These are phyloP conservation scores for Phalloptychus januarius DNA, from an alignment of 2,797 vertebrate species.

Conservation along the genomic window DNA sequence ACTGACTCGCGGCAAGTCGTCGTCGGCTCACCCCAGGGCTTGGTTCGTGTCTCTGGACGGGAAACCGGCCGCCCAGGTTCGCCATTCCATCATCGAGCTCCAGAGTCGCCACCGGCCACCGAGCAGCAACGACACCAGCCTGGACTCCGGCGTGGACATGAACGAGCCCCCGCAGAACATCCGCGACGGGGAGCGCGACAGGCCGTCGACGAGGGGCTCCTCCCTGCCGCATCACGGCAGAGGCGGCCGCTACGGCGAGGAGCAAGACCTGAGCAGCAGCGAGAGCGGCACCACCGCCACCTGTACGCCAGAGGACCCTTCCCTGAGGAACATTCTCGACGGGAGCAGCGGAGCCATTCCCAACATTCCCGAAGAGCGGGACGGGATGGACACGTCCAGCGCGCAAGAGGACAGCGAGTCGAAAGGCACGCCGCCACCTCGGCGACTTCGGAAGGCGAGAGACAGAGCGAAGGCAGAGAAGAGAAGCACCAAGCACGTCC, in stretches of 20 bases:
- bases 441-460: slow-evolving; percentile 82
- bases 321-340: slow-evolving; percentile 86
- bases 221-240: slow-evolving; percentile 78
- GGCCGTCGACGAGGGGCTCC: slow-evolving; percentile 85
- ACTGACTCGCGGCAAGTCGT: slow-evolving; percentile 88
- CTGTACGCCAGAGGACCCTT: slow-evolving; percentile 90
- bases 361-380: slow-evolving; percentile 84
- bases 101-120: slow-evolving; percentile 85
- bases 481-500: slow-evolving; percentile 87
- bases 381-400: slow-evolving; percentile 80
- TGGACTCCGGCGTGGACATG: slow-evolving; percentile 98
- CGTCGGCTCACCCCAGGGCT: slow-evolving; percentile 86
- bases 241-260: slow-evolving; percentile 76
- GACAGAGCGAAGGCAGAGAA: slow-evolving; percentile 84
- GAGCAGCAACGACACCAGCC: slow-evolving; percentile 94
- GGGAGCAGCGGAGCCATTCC: slow-evolving; percentile 84
- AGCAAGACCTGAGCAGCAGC: slow-evolving; percentile 92
- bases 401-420: slow-evolving; percentile 82
- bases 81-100: slow-evolving; percentile 95
- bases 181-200: slow-evolving; percentile 86
- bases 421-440: slow-evolving; percentile 79
- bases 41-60: slow-evolving; percentile 97
- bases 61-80: slow-evolving; percentile 90
- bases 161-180: slow-evolving; percentile 87
- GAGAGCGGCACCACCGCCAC: slow-evolving; percentile 91